Base-by-base conservation (phyloP, 1,140 invertebrate species). In the Aphis craccivora region DNA sequence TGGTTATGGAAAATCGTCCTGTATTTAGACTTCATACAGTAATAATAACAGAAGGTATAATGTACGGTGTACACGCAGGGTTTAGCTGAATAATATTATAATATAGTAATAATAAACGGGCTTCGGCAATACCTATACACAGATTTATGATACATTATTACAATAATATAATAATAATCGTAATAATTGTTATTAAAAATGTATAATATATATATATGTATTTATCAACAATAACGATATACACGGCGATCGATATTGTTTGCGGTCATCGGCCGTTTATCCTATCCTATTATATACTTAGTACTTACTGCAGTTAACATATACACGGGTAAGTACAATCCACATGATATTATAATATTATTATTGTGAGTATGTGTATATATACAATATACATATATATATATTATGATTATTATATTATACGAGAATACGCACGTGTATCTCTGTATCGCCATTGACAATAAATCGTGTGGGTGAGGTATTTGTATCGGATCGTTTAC, bases 381-480 rank as follows among this genome's bases (percentile, higher is more conserved):
- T 48, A 48, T 40, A 40, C 37, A 40, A 40, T 40, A 45, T 14
- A 45, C 11, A 45, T 45, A 45, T 45, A 14, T n/a, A 76, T 20
- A 76, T n/a, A 76, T 76, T n/a, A 76, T 76, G 60, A 76, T 76
- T 76, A 76, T 76, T n/a, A 76, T 76, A 76, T 76, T 76, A 76
- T 76, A 35, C 60, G 30, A 8, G 60, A 76, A 76, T 76, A 76
- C 30, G 60, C 60, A 76, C 60, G 30, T 14, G 60, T 76, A 76
- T 30, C 60, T 76, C 11, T 76, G 60, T 76, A n/a, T n/a, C n/a
- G 60, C 60, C 48, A 88, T 88, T n/a, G 86, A 88, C n/a, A 88
- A 89, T 89, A 89, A 89, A 89, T 89, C 48, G 87, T 53, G 48
- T 89, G 87, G 87, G 87, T 48, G 87, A 53, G 87, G 48, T 53